Evolutionary conservation across 2,888 invertebrate genomes (phyloP).

Genomic region (Tholera decimalis): DNA sequence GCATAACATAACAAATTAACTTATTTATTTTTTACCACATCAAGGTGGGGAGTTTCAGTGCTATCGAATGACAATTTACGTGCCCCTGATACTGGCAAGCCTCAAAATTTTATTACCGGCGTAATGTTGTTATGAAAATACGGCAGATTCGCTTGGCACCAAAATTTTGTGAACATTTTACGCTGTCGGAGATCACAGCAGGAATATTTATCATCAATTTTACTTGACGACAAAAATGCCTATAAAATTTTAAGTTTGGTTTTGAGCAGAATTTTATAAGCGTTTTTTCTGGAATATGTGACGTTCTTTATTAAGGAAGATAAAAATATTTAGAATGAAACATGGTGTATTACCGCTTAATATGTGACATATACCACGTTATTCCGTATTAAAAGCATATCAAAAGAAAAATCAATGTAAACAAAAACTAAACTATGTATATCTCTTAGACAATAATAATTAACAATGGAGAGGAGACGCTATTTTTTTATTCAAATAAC

Average conservation of each 20-base stretch:
- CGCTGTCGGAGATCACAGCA: slow-evolving; percentile 7
- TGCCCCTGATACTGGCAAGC: slow-evolving; percentile 72
- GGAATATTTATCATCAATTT: slow-evolving; percentile 18
- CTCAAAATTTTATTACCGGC: slow-evolving; percentile 75
- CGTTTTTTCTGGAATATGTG: neutral
- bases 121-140: slow-evolving; percentile 79
- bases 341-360: neutral
- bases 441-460: no score
- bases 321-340: neutral
- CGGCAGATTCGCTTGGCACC: slow-evolving; percentile 40
- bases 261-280: neutral
- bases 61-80: slow-evolving; percentile 72
- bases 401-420: no score
- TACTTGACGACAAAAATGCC: no score
- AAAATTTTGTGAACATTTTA: slow-evolving; percentile 40
- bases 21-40: slow-evolving; percentile 61
- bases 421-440: no score
- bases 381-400: neutral
- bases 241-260: no score
- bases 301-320: slow-evolving; percentile 27
- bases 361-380: no score
- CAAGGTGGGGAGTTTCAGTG: slow-evolving; percentile 63
- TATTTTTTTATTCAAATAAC: no score
- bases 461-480: no score
- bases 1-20: slow-evolving; percentile 47